A percentile compares a stretch with the other conserved stretches of the same genome.
phyloP scores from a whole-genome alignment of 2,888 invertebrate genomes.

The Apantesis nais region DNA sequence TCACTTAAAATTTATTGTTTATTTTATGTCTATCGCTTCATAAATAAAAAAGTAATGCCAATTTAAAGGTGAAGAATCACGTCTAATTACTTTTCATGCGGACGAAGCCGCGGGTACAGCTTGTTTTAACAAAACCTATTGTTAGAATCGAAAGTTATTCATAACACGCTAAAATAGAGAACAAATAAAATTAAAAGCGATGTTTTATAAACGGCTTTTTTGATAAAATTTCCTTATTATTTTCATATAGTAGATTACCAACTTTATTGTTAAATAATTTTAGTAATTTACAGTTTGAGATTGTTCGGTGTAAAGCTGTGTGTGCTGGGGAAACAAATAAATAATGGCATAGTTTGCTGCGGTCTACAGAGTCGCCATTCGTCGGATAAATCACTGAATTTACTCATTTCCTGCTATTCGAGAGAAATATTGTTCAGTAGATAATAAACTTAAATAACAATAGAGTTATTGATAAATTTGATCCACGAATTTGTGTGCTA shows the following conservation, averaged over 20 bases:
- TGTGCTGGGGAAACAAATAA: constrained; percentile 49
- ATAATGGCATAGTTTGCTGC: constrained; percentile 56
- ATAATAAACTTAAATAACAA: constrained; percentile 18
- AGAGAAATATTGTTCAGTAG: constrained; percentile 23
- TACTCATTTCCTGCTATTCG: constrained; percentile 53
- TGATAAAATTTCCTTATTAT: no score
- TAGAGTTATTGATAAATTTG: neutral
- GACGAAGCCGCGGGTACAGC: no score
- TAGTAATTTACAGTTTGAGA: constrained; percentile 20
- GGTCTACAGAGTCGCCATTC: constrained; percentile 52
- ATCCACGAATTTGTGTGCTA: neutral
- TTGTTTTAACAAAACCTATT: no score
- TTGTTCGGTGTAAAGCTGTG: neutral
- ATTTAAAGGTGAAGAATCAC: no score
- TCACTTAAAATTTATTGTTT: no score
- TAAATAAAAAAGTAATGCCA: no score
- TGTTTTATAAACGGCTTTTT: no score
- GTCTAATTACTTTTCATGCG: no score
- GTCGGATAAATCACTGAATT: constrained; percentile 66
- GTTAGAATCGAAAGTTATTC: no score
- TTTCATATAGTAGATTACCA: neutral
- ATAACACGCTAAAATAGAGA: no score
- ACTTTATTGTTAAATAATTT: neutral
- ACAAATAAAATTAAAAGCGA: no score
- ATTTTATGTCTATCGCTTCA: no score